A percentile compares a stretch with the other conserved stretches of the same genome.
Conservation (phyloP, 2,113 vertebrate species). For the Setophaga kirtlandii region DNA sequence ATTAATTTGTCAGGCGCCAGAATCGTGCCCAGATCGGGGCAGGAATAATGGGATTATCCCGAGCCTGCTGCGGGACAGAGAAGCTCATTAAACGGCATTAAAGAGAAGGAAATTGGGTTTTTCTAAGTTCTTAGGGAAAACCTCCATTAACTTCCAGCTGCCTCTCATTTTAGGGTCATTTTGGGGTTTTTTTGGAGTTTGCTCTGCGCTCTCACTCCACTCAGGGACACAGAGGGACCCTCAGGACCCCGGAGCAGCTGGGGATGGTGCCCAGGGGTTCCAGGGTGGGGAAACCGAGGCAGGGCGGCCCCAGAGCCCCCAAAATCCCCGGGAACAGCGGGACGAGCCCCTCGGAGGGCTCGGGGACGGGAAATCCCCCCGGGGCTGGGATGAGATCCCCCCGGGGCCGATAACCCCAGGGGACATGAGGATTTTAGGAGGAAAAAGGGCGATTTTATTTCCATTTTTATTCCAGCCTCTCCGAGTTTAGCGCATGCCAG, state of each 20-base stretch:
- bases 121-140: neutral
- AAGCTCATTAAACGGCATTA: neutral
- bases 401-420: rapidly evolving
- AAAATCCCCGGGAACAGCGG: rapidly evolving
- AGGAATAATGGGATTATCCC: constrained; percentile 19
- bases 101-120: neutral
- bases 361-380: neutral
- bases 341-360: rapidly evolving
- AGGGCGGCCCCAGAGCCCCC: neutral
- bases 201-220: neutral
- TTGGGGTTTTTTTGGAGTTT: neutral
- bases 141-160: neutral
- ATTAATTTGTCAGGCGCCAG: neutral
- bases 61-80: neutral
- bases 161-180: neutral
- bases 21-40: neutral
- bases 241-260: neutral
- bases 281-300: neutral
- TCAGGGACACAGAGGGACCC: rapidly evolving
- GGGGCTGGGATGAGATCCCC: rapidly evolving
- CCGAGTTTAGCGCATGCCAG: rapidly evolving
- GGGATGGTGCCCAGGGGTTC: neutral
- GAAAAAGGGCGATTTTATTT: neutral
- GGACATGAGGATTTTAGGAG: rapidly evolving
- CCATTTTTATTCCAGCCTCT: rapidly evolving